Evolutionary conservation across 2,113 vertebrate genomes (phyloP).

Genomic region (Heterotilapia buettikoferi): DNA sequence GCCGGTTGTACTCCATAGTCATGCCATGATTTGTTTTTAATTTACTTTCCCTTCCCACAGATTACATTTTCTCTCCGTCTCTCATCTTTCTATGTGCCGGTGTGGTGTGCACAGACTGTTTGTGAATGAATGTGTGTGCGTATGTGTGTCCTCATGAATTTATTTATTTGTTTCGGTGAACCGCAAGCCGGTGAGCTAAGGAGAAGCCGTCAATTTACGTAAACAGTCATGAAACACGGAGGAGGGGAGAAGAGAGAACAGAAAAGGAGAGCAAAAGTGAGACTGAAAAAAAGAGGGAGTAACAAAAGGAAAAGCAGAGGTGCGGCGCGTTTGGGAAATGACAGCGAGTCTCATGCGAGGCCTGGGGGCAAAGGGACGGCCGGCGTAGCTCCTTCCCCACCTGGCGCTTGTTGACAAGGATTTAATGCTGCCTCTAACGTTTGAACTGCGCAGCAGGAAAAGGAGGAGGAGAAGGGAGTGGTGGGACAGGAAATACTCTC

Average conservation of each 20-base stretch:
- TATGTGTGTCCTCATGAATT: constrained; percentile 26
- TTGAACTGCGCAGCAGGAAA: constrained; percentile 44
- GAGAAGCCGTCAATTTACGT: constrained; percentile 14
- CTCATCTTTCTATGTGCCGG: constrained; percentile 38
- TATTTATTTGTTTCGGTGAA: constrained; percentile 63
- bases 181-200: constrained; percentile 42
- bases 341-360: neutral
- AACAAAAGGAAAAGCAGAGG: constrained; percentile 13
- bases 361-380: neutral
- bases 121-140: constrained; percentile 34
- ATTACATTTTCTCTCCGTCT: constrained; percentile 52
- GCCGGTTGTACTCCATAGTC: constrained; percentile 19
- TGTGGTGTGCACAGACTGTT: neutral
- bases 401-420: constrained; percentile 45
- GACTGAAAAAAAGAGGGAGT: neutral
- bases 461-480: constrained; percentile 19
- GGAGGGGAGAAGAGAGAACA: neutral
- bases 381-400: constrained; percentile 21
- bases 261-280: neutral
- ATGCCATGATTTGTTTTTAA: constrained; percentile 54
- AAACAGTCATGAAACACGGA: constrained; percentile 25
- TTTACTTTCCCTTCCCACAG: constrained; percentile 58
- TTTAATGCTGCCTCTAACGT: constrained; percentile 42
- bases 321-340: neutral
- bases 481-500: constrained; percentile 52